Conservation (phyloP, 53 echinoderm and acorn worm species). For the Pentamera pediparva region DNA sequence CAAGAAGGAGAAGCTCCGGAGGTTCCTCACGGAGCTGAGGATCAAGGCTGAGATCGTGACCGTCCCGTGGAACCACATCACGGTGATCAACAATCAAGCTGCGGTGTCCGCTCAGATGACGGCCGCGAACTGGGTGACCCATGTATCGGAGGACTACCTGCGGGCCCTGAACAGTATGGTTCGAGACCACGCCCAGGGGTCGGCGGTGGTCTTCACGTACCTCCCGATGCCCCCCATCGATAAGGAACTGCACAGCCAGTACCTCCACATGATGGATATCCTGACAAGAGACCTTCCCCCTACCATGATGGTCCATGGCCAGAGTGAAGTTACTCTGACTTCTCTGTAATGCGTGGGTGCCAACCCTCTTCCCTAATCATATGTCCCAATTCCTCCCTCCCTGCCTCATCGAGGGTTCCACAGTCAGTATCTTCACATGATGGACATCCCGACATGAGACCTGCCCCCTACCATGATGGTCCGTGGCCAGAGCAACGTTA, state of each 20-base stretch:
- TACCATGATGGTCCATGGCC: constrained; percentile 83
- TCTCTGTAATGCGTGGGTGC: constrained; percentile 35
- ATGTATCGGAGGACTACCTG: constrained; percentile 70
- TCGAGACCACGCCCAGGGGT: constrained; percentile 44
- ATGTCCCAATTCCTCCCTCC: not conserved
- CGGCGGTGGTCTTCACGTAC: constrained; percentile 74
- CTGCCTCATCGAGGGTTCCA: not conserved
- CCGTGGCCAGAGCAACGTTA: not conserved
- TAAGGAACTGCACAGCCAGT: constrained; percentile 51
- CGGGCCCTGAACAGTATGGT: constrained; percentile 67
- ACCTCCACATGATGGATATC: constrained; percentile 64
- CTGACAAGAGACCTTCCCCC: constrained; percentile 69
- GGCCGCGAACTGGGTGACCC: constrained; percentile 38
- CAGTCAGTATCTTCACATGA: not conserved
- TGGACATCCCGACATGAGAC: not conserved
- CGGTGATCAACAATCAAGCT: constrained; percentile 33
- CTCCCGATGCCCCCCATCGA: constrained; percentile 79
- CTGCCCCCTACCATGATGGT: not conserved
- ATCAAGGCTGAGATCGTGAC: constrained; percentile 78
- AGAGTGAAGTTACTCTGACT: constrained; percentile 67
- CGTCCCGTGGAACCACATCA: constrained; percentile 59
- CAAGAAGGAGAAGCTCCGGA: constrained; percentile 61
- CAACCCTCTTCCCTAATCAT: too few species aligned
- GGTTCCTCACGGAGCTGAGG: constrained; percentile 72
- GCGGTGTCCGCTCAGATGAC: constrained; percentile 19